Evolutionary conservation across 2,113 vertebrate genomes (phyloP).

Genomic region (Ochotona princeps): DNA sequence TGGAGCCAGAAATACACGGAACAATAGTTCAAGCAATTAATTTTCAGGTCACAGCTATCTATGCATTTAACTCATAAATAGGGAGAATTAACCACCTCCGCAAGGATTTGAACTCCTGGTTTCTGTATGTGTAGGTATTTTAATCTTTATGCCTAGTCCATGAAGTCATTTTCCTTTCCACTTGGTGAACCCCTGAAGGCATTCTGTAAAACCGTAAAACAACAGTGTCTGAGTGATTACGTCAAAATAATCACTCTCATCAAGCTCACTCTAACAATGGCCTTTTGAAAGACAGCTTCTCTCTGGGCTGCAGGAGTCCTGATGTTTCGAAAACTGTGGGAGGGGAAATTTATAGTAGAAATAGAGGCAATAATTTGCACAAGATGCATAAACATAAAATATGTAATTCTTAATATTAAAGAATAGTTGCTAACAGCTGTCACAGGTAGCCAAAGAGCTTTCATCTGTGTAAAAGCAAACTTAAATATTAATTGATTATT

Average conservation of each 20-base stretch:
- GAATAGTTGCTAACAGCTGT: neutral
- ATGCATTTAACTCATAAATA: neutral
- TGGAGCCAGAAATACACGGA: neutral
- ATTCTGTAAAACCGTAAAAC: conserved; percentile 23
- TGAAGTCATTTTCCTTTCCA: conserved; percentile 59
- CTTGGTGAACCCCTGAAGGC: conserved; percentile 2
- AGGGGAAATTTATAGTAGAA: neutral
- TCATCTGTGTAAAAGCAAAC: conserved; percentile 74
- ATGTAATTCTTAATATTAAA: conserved; percentile 40
- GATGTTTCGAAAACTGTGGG: neutral
- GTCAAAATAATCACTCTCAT: conserved; percentile 65
- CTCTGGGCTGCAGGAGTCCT: neutral
- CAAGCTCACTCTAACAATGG: conserved; percentile 2
- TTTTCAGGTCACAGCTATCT: neutral
- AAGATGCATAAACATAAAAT: neutral
- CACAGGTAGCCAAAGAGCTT: conserved; percentile 39
- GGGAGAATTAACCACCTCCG: neutral
- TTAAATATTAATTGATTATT: conserved; percentile 75
- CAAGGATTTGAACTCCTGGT: neutral
- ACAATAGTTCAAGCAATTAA: neutral
- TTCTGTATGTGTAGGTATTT: neutral
- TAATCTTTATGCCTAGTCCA: conserved; percentile 24
- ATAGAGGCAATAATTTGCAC: conserved; percentile 40
- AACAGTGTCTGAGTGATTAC: neutral
- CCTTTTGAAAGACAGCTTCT: conserved; percentile 40